Evolutionary conservation across 2,797 vertebrate genomes (phyloP).

Genomic region (Muraenolepis orangiensis): DNA sequence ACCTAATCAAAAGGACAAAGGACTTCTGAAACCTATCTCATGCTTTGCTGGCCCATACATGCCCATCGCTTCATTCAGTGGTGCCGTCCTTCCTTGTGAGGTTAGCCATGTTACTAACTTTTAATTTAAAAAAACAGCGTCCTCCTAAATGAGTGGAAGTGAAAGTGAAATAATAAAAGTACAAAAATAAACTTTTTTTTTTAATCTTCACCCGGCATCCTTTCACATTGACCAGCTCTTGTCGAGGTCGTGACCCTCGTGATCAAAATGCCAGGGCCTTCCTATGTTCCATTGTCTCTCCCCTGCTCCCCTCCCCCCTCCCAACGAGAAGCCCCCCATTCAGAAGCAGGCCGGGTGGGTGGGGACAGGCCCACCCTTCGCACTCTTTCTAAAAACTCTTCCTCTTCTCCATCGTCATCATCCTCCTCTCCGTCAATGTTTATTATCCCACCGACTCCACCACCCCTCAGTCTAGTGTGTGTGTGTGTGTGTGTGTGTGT

Average conservation of each 20-base stretch:
- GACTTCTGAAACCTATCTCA: no score
- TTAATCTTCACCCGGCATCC: not conserved
- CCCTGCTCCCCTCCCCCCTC: no score
- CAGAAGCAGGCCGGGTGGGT: no score
- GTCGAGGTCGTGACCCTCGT: not conserved
- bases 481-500: constrained; percentile 49
- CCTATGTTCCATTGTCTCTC: not conserved
- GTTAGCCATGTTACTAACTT: not conserved
- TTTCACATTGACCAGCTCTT: not conserved
- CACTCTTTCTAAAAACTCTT: not conserved
- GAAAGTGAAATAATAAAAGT: not conserved
- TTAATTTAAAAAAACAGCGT: no score
- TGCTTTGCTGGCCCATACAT: no score
- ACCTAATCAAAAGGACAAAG: not conserved
- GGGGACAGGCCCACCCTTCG: not conserved
- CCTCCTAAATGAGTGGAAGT: no score
- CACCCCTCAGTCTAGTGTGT: not conserved
- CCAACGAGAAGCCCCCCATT: no score
- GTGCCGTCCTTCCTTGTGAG: not conserved
- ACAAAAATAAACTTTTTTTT: not conserved
- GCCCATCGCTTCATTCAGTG: not conserved
- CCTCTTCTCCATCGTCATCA: not conserved
- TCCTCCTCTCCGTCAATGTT: constrained; percentile 23
- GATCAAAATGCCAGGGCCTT: not conserved
- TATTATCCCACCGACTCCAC: constrained; percentile 16